These are phyloP conservation scores for Sialis lutaria DNA, from an alignment of 2,888 invertebrate genomes.

Conservation along the genomic window DNA sequence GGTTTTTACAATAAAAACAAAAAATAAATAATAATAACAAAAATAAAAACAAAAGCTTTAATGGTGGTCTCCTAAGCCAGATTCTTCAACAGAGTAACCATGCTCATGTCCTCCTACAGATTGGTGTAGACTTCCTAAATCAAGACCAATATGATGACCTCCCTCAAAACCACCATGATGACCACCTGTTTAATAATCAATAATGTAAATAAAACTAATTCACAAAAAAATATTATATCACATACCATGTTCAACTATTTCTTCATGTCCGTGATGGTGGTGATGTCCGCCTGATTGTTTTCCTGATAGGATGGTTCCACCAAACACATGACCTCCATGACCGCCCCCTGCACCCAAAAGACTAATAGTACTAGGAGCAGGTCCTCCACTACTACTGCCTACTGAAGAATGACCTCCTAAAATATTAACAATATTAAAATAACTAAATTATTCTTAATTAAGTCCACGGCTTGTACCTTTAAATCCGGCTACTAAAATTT, in stretches of 20 bases:
- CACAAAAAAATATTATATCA: too few species aligned
- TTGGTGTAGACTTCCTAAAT: too few species aligned
- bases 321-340: not conserved
- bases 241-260: too few species aligned
- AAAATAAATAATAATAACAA: not conserved
- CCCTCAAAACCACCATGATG: not conserved
- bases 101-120: too few species aligned
- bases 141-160: not conserved
- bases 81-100: not conserved
- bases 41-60: not conserved
- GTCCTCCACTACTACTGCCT: not conserved
- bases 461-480: not conserved
- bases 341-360: not conserved
- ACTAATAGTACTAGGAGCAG: not conserved
- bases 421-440: not conserved
- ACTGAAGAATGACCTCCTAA: not conserved
- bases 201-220: too few species aligned
- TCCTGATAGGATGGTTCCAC: not conserved
- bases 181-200: not conserved
- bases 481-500: not conserved
- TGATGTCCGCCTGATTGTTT: not conserved
- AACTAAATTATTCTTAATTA: too few species aligned
- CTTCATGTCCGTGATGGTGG: not conserved
- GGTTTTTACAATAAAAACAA: not conserved
- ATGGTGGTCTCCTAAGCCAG: not conserved